phyloP scores from a whole-genome alignment of 2,888 invertebrate species.

The Caenorhabditis sp. region DNA sequence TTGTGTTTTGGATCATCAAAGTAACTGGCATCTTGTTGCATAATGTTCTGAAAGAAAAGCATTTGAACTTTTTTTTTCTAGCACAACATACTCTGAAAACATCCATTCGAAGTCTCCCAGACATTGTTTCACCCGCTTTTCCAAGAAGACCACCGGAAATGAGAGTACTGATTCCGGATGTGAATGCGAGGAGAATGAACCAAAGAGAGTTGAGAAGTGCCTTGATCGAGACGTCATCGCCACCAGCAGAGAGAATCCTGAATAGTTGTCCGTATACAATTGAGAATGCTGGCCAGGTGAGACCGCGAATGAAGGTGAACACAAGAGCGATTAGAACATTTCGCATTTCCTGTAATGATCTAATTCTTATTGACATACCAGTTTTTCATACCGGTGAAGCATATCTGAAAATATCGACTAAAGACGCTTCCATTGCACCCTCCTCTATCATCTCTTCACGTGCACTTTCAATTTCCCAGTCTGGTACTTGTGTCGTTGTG shows the following conservation, averaged over 20 bases:
- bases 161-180: constrained; percentile 70
- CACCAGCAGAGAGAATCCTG: constrained; percentile 62
- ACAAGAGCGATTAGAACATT: constrained; percentile 70
- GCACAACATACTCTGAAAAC: constrained; percentile 74
- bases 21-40: constrained; percentile 84
- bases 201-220: constrained; percentile 68
- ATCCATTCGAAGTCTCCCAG: constrained; percentile 80
- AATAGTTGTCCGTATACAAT: constrained; percentile 81
- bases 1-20: constrained; percentile 84
- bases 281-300: constrained; percentile 79
- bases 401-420: constrained; percentile 74
- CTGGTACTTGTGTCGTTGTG: constrained; percentile 66
- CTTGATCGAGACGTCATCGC: constrained; percentile 47
- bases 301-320: constrained; percentile 73
- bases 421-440: constrained; percentile 73
- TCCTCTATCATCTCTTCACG: constrained; percentile 75
- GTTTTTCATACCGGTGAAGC: constrained; percentile 63
- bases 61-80: background rate
- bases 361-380: constrained; percentile 21
- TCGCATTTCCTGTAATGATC: constrained; percentile 63
- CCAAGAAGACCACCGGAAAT: constrained; percentile 72
- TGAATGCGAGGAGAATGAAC: constrained; percentile 67
- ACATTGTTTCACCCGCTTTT: constrained; percentile 74
- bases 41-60: constrained; percentile 82
- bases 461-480: constrained; percentile 70